Evolutionary conservation across 1,140 invertebrate genomes (phyloP).

Genomic region (Drosophila equinoxialis): DNA sequence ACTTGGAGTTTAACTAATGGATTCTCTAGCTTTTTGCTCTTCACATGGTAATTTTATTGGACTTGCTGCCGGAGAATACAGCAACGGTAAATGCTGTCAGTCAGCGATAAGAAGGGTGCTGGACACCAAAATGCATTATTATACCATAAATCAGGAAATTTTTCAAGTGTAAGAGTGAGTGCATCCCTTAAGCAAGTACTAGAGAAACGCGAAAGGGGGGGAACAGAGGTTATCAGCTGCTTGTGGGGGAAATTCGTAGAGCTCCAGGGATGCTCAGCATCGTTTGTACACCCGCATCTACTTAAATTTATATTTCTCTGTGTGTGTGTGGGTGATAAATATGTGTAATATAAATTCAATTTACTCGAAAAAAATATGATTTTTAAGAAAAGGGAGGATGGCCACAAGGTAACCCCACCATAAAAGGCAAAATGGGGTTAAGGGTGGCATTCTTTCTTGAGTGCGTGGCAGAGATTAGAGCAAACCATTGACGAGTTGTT

Average conservation of each 20-base stretch:
- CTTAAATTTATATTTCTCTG: not conserved
- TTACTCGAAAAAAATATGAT: conserved; percentile 14
- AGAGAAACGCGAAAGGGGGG: not conserved
- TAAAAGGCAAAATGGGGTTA: conserved; percentile 25
- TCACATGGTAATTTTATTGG: conserved; percentile 36
- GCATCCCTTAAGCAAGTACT: conserved; percentile 32
- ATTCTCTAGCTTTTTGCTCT: conserved; percentile 28
- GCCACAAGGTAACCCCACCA: conserved; percentile 2
- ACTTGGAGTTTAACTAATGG: conserved; percentile 55
- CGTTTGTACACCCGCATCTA: conserved; percentile 11
- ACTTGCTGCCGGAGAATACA: not conserved
- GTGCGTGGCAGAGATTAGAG: conserved; percentile 51
- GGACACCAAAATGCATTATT: conserved; percentile 5
- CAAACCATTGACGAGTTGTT: conserved; percentile 14
- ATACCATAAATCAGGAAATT: conserved; percentile 12
- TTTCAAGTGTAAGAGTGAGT: not conserved
- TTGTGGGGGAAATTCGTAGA: not conserved
- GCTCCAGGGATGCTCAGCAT: conserved; percentile 20
- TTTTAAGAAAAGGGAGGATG: conserved; percentile 9
- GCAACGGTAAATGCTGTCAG: conserved; percentile 15
- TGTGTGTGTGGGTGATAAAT: conserved; percentile 3
- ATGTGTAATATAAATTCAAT: conserved; percentile 20
- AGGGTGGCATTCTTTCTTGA: not conserved
- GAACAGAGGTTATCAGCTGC: conserved; percentile 11
- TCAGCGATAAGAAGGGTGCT: conserved; percentile 29